These are phyloP conservation scores for Coryphaenoides rupestris DNA, from an alignment of 2,113 vertebrate species.

Conservation along the genomic window DNA sequence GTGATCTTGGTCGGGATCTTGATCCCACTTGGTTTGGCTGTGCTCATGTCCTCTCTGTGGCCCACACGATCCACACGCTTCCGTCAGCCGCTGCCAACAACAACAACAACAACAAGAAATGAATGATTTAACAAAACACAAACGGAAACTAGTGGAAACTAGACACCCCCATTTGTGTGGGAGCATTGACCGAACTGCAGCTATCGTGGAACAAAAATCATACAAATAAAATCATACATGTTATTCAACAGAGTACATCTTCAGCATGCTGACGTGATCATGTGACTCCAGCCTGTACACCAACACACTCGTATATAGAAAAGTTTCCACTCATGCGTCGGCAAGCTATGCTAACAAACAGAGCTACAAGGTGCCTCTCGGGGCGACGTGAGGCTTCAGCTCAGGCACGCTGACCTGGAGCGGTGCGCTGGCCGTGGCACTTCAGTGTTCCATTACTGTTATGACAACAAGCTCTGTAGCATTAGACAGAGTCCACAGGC, in stretches of 20 bases:
- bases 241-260: too few relatives aligned
- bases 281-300: too few relatives aligned
- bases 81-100: constrained; percentile 46
- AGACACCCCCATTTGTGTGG: too few relatives aligned
- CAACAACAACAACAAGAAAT: constrained; percentile 53
- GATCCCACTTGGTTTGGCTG: constrained; percentile 90
- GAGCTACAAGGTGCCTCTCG: background rate
- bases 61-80: constrained; percentile 35
- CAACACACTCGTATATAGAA: too few relatives aligned
- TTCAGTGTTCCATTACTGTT: constrained; percentile 52
- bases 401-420: constrained; percentile 17
- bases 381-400: constrained; percentile 15
- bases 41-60: constrained; percentile 80
- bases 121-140: background rate
- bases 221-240: too few relatives aligned
- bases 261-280: too few relatives aligned
- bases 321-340: too few relatives aligned
- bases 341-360: too few relatives aligned
- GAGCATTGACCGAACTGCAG: too few relatives aligned
- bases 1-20: constrained; percentile 91
- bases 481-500: constrained; percentile 22
- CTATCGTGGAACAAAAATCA: too few relatives aligned
- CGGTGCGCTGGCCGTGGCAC: constrained; percentile 29
- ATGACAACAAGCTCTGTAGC: constrained; percentile 56
- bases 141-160: too few relatives aligned